A percentile compares a stretch with the other conserved stretches of the same genome.
Evolutionary conservation across 1,140 invertebrate genomes (phyloP).

Genomic region (Drosophila hydei): DNA sequence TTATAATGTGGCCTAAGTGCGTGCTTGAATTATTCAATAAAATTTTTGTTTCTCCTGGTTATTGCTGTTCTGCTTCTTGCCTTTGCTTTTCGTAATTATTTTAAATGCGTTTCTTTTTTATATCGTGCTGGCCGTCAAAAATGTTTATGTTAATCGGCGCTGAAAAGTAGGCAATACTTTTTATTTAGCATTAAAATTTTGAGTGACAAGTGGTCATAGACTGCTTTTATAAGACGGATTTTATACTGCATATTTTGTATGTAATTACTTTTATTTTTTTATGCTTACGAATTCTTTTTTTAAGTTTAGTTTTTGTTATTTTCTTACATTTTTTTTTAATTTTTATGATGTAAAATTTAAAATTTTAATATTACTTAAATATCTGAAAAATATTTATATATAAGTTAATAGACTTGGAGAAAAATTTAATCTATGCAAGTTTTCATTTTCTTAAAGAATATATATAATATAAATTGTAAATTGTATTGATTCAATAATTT

Average conservation of each 20-base stretch:
- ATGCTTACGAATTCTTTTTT: slow-evolving; percentile 1
- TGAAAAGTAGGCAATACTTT: slow-evolving; percentile 54
- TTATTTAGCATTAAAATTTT: slow-evolving; percentile 4
- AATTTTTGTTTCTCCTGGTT: slow-evolving; percentile 45
- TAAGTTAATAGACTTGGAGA: too few relatives aligned
- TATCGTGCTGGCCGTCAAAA: slow-evolving; percentile 30
- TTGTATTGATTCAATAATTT: too few relatives aligned
- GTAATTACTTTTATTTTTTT: background rate
- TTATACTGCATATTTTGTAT: background rate
- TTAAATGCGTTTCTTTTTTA: slow-evolving; percentile 47
- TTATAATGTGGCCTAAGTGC: slow-evolving; percentile 65
- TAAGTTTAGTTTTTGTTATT: too few relatives aligned
- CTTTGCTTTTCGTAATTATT: slow-evolving; percentile 64
- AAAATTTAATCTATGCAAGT: too few relatives aligned
- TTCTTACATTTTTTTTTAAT: too few relatives aligned
- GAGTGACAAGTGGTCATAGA: too few relatives aligned
- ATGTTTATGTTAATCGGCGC: slow-evolving; percentile 27
- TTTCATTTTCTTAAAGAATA: too few relatives aligned
- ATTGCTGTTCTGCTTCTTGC: slow-evolving; percentile 26
- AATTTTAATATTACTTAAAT: too few relatives aligned
- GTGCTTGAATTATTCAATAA: slow-evolving; percentile 74
- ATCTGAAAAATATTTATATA: too few relatives aligned
- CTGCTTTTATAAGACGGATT: too few relatives aligned
- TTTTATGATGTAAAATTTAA: too few relatives aligned
- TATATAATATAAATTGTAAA: too few relatives aligned